A percentile compares a stretch with the other conserved stretches of the same genome.
These are phyloP conservation scores for Eretmochelys imbricata DNA, from an alignment of 2,113 vertebrate species.

Conservation along the genomic window DNA sequence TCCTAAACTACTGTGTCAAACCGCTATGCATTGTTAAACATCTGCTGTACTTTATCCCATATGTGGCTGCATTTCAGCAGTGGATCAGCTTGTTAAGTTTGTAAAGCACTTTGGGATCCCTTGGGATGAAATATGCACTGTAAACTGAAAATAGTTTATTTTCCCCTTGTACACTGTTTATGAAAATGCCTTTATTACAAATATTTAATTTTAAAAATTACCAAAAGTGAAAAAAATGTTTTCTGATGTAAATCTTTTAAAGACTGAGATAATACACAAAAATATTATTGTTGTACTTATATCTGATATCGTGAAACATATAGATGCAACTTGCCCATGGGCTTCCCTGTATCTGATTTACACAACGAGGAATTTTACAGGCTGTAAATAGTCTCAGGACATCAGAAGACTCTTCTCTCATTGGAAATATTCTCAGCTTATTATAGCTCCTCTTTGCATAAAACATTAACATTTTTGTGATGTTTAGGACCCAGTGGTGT, in stretches of 20 bases:
- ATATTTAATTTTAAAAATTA: conserved; percentile 54
- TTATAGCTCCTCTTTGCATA: conserved; percentile 77
- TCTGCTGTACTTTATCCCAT: not conserved
- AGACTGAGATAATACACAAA: conserved; percentile 51
- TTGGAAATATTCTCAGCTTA: conserved; percentile 72
- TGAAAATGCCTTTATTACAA: conserved; percentile 61
- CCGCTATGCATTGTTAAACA: not conserved
- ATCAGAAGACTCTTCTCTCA: conserved; percentile 69
- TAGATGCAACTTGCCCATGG: conserved; percentile 12
- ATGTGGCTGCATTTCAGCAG: not conserved
- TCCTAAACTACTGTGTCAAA: not conserved
- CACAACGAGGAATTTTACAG: conserved; percentile 48
- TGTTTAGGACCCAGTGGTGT: conserved; percentile 65
- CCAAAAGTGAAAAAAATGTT: conserved; percentile 45
- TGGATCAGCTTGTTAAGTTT: not conserved
- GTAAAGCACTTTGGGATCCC: accelerated
- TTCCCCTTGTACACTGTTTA: conserved; percentile 60
- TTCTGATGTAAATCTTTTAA: conserved; percentile 50
- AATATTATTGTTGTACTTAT: conserved; percentile 56
- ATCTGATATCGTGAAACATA: conserved; percentile 43
- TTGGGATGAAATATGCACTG: conserved; percentile 40
- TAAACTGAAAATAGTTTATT: conserved; percentile 21
- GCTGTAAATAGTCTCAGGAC: conserved; percentile 70
- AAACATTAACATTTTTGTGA: conserved; percentile 77
- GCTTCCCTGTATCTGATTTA: not conserved